Percentiles rank a stretch among this genome's conserved stretches.
phyloP scores from a whole-genome alignment of 2,797 vertebrate species.

The Spinibarbus caldwelli region DNA sequence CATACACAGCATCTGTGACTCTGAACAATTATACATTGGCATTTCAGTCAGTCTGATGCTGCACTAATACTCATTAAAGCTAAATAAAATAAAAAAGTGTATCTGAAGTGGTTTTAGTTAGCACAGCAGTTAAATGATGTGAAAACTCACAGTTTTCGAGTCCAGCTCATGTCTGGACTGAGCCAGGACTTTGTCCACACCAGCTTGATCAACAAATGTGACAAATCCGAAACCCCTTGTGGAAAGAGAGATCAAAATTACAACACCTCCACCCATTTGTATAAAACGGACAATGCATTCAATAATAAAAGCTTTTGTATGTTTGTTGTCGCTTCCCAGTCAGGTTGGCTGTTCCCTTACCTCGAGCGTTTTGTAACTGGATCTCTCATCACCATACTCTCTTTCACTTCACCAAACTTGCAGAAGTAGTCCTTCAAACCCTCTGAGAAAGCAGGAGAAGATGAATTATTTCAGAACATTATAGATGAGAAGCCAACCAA shows the following conservation, averaged over 20 bases:
- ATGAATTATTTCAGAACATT: background rate
- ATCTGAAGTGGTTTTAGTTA: background rate
- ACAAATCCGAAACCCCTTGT: slow-evolving; percentile 97
- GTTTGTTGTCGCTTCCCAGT: slow-evolving; percentile 43
- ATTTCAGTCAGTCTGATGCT: background rate
- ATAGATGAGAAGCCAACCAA: background rate
- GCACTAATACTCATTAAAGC: background rate
- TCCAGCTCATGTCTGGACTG: slow-evolving; percentile 96
- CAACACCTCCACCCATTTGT: slow-evolving; percentile 45
- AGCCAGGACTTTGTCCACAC: slow-evolving; percentile 98
- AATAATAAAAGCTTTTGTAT: slow-evolving; percentile 43
- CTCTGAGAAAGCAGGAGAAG: slow-evolving; percentile 76
- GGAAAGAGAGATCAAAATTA: slow-evolving; percentile 51
- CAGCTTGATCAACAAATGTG: slow-evolving; percentile 97
- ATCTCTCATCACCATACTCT: slow-evolving; percentile 99
- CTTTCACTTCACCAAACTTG: slow-evolving; percentile 99
- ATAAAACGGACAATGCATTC: slow-evolving; percentile 57
- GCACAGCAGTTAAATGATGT: slow-evolving; percentile 21
- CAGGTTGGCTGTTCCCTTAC: slow-evolving; percentile 79
- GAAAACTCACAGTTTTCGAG: slow-evolving; percentile 96
- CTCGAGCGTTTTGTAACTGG: slow-evolving; percentile 99
- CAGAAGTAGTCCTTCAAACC: slow-evolving; percentile 99
- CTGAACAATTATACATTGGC: background rate
- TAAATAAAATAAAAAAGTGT: background rate
- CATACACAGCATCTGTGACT: slow-evolving; percentile 22